Evolutionary conservation across 2,888 invertebrate genomes (phyloP).

Genomic region (Protonemura montana): DNA sequence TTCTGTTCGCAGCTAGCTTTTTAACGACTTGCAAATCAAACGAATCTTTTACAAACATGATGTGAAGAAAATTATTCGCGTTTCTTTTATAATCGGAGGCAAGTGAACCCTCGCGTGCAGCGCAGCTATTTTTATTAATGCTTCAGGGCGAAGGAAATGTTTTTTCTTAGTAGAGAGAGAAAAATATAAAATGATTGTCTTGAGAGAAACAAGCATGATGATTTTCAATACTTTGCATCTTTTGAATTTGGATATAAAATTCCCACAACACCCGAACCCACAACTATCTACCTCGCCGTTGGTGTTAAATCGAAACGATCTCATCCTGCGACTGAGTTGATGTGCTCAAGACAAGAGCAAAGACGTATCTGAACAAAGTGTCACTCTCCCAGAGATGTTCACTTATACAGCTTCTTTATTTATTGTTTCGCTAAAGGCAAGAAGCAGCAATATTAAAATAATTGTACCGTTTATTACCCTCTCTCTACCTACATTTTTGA

Average conservation of each 20-base stretch:
- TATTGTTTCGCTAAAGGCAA: not conserved
- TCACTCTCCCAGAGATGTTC: not conserved
- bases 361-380: not conserved
- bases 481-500: not conserved
- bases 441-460: not conserved
- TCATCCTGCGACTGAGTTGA: not conserved
- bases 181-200: not conserved
- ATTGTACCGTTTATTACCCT: conserved; percentile 12
- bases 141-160: not conserved
- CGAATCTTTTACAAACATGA: not conserved
- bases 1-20: not conserved
- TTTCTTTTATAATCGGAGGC: not conserved
- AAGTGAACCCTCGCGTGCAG: not conserved
- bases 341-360: not conserved
- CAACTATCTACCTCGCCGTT: not conserved
- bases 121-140: not conserved
- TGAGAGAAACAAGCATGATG: not conserved
- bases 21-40: not conserved
- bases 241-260: not conserved
- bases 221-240: not conserved
- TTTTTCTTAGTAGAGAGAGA: not conserved
- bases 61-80: not conserved
- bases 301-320: not conserved
- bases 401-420: not conserved
- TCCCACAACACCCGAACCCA: too few species aligned